Conservation (phyloP, 2,113 vertebrate genomes). For the Nothoprocta perdicaria region DNA sequence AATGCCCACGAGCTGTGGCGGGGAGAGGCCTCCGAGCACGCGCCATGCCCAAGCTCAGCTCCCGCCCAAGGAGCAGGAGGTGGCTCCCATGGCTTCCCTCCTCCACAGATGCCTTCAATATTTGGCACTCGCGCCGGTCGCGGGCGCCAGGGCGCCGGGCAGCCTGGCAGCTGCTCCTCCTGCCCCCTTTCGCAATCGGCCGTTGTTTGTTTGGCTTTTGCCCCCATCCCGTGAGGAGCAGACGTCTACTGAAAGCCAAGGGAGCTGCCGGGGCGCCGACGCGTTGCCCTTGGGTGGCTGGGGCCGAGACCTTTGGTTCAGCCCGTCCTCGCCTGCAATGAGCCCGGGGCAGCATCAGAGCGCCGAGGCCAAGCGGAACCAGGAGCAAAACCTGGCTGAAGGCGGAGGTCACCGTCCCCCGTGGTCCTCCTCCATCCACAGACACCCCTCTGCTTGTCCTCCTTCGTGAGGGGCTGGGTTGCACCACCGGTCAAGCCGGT, state of each 20-base stretch:
- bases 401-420: background rate
- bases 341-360: background rate
- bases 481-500: rapidly evolving
- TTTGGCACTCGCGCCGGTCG: conserved; percentile 44
- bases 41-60: too few relatives aligned
- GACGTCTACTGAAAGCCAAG: too few relatives aligned
- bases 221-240: background rate
- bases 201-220: conserved; percentile 29
- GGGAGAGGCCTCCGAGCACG: too few relatives aligned
- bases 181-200: conserved; percentile 41
- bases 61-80: background rate
- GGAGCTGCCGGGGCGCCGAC: too few relatives aligned
- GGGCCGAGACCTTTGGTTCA: background rate
- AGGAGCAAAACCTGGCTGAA: background rate
- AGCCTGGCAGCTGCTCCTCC: background rate
- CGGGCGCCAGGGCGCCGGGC: conserved; percentile 16
- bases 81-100: conserved; percentile 37
- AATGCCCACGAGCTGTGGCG: background rate
- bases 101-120: conserved; percentile 67
- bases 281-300: too few relatives aligned
- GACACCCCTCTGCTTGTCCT: background rate
- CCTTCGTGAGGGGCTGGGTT: background rate
- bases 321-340: rapidly evolving
- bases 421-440: background rate
- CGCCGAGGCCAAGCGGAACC: background rate